Percentiles rank a stretch among this genome's conserved stretches.
These are phyloP conservation scores for Halictus ligatus DNA, from an alignment of 2,888 invertebrate species.

Conservation along the genomic window DNA sequence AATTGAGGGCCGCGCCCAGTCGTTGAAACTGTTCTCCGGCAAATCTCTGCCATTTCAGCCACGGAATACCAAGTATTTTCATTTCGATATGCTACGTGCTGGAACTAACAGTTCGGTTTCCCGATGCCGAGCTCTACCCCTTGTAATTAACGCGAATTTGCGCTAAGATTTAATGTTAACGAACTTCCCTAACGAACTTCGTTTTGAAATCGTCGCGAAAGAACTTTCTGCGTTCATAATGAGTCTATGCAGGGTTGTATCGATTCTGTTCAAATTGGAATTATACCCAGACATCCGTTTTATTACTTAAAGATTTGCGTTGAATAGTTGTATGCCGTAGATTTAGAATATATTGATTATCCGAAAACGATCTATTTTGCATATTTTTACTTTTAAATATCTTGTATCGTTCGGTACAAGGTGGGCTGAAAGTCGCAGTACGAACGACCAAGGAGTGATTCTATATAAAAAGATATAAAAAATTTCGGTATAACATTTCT, in stretches of 20 bases:
- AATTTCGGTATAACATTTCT: too few species aligned
- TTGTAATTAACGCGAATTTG: not conserved
- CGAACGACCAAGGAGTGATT: too few species aligned
- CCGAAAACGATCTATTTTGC: not conserved
- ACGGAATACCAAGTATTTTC: slow-evolving; percentile 19
- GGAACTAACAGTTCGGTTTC: not conserved
- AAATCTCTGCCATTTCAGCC: slow-evolving; percentile 33
- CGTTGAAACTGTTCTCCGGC: slow-evolving; percentile 22
- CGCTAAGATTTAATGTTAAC: not conserved
- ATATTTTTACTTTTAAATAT: not conserved
- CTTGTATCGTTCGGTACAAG: too few species aligned
- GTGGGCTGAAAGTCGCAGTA: too few species aligned
- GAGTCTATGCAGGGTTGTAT: not conserved
- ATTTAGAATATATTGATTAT: not conserved
- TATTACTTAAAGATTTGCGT: not conserved
- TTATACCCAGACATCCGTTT: not conserved
- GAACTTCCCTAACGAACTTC: not conserved
- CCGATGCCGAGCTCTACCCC: not conserved
- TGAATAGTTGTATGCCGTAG: not conserved
- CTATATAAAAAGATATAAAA: too few species aligned
- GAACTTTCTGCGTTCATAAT: not conserved
- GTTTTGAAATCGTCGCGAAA: not conserved
- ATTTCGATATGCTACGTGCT: not conserved
- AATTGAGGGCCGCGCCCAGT: slow-evolving; percentile 30
- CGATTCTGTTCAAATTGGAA: not conserved